Evolutionary conservation across 2,888 invertebrate species (phyloP).

Genomic region (Sesia bembeciformis): DNA sequence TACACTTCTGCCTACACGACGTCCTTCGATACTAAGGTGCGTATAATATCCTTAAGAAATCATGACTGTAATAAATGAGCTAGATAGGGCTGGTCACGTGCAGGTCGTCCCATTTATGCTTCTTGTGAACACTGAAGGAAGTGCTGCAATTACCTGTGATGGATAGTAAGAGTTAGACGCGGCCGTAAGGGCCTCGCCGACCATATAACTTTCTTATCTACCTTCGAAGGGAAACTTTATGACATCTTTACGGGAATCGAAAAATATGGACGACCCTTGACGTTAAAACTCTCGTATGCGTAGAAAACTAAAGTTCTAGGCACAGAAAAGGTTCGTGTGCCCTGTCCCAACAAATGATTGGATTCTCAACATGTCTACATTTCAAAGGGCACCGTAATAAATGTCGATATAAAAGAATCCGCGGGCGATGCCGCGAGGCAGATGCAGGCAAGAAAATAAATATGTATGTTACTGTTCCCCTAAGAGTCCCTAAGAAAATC

Average conservation of each 20-base stretch:
- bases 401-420: no score
- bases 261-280: constrained; percentile 56
- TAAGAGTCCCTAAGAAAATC: constrained; percentile 28
- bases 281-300: constrained; percentile 37
- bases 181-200: constrained; percentile 48
- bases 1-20: no score
- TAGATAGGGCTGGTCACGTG: constrained; percentile 54
- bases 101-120: constrained; percentile 54
- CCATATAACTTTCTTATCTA: constrained; percentile 64
- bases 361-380: neutral
- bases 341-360: neutral
- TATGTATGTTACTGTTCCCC: constrained; percentile 28
- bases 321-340: constrained; percentile 2
- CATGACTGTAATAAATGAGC: constrained; percentile 36
- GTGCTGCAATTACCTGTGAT: constrained; percentile 62
- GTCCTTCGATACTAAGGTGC: neutral
- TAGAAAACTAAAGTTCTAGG: constrained; percentile 1
- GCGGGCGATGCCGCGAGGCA: no score
- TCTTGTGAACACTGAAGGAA: constrained; percentile 57
- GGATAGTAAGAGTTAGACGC: constrained; percentile 58
- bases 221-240: constrained; percentile 57
- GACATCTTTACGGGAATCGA: constrained; percentile 62
- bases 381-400: no score
- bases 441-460: constrained; percentile 22
- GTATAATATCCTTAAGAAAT: neutral